Evolutionary conservation across 2,797 vertebrate genomes (phyloP), one percentile per base, ranked within the genome.

Genomic region (Melanitta fusca): DNA sequence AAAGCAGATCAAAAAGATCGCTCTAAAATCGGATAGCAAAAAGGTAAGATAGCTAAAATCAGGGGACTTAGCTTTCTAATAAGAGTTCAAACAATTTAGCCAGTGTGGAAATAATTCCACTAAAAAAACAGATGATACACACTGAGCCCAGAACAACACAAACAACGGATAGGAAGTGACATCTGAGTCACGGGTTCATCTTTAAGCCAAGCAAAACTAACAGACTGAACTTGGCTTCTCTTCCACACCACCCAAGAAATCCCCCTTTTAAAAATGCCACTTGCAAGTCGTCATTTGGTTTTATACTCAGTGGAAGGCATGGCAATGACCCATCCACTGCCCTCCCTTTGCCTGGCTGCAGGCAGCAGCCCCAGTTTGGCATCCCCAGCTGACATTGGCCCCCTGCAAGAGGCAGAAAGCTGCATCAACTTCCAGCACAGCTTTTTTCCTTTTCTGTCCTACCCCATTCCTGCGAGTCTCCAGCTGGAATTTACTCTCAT

Each of bases 131-230:
- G 19, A 4, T 94, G 95, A 91, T 36, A 28, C 56, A 74, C 24
- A 91, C 64, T 3, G 47, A 87, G 84, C 85, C 93, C 87, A 89
- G 82, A 85, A 87, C 81, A 90, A 69, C 65, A 85, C 60, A 81
- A 85, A 95, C 89, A 95, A 91, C 71, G 96, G 91, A 96, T 96
- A 77, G 60, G 85, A 94, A 94, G 60, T 56, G 93, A 94, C 70
- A 74, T 85, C 77, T 1, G 2, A 93, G 93, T 91, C 95, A 89
- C 12, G 7, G 54, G 88, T 88, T 97, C 92, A 90, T 80, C 91
- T 93, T 94, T 72, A 92, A 82, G 80, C 84, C 54, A 61, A 92
- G 91, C 81, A 94, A 95, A 97, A 95, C 84, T 95, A 96, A 89
- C 64, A 96, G 89, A 30, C 72, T 65, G 51, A 60, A 83, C 27